phyloP scores from a whole-genome alignment of 2,888 invertebrate genomes.

The Fragum whitleyi region DNA sequence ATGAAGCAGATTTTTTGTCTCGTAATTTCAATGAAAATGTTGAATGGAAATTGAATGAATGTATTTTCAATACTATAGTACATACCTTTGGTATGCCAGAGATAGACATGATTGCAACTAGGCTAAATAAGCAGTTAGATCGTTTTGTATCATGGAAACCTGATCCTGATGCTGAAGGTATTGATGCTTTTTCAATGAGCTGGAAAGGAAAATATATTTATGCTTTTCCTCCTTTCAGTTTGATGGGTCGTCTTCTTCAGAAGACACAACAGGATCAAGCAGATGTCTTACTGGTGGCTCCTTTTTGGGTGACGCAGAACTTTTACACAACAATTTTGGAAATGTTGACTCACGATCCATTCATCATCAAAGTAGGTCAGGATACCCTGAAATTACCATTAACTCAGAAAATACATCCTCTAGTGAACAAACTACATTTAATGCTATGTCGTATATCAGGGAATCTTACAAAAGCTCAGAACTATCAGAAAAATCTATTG shows the following conservation, averaged over 20 bases:
- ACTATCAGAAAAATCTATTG: conserved; percentile 20
- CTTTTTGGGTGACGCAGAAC: conserved; percentile 39
- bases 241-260: conserved; percentile 31
- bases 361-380: conserved; percentile 25
- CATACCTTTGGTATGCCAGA: conserved; percentile 22
- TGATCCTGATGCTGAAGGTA: conserved; percentile 29
- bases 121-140: conserved; percentile 26
- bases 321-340: conserved; percentile 33
- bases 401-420: conserved; percentile 14
- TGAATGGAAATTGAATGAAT: conserved; percentile 35
- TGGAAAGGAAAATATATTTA: conserved; percentile 33
- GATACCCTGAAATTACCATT: conserved; percentile 16
- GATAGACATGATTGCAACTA: conserved; percentile 29
- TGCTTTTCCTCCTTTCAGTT: conserved; percentile 48
- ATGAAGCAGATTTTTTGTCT: conserved; percentile 24
- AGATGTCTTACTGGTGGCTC: conserved; percentile 44
- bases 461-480: conserved; percentile 22
- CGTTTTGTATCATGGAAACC: conserved; percentile 31
- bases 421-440: conserved; percentile 33
- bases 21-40: conserved; percentile 28
- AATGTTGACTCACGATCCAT: conserved; percentile 22
- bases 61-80: background rate
- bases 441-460: conserved; percentile 37
- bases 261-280: conserved; percentile 36
- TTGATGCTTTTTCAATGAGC: conserved; percentile 38